Evolutionary conservation across 2,888 invertebrate genomes (phyloP).

Genomic region (Polyploca ridens): DNA sequence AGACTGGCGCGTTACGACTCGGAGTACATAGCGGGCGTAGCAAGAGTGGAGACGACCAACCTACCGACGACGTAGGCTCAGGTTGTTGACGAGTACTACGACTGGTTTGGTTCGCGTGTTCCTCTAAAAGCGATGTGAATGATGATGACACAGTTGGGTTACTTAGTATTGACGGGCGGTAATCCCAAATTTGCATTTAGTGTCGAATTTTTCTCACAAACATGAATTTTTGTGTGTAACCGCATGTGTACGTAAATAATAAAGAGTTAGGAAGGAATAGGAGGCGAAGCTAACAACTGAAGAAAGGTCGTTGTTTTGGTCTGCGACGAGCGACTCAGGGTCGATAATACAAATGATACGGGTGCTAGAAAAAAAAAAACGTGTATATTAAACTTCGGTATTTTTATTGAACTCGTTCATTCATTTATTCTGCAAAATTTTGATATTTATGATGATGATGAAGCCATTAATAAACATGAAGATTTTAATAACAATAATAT

Average conservation of each 20-base stretch:
- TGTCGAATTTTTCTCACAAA: neutral
- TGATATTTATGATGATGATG: no score
- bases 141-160: conserved; percentile 52
- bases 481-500: no score
- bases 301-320: no score
- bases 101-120: conserved; percentile 69
- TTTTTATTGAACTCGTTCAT: no score
- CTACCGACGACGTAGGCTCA: conserved; percentile 39
- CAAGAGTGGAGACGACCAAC: conserved; percentile 31
- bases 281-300: no score
- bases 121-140: conserved; percentile 57
- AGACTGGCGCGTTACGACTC: conserved; percentile 64
- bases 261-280: no score
- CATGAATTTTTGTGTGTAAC: neutral
- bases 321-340: no score
- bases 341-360: no score
- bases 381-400: no score
- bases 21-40: conserved; percentile 22
- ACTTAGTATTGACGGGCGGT: conserved; percentile 19
- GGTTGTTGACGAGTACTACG: conserved; percentile 58
- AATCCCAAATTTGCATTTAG: neutral
- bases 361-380: no score
- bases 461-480: no score
- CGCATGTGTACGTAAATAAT: neutral
- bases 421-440: no score